Conservation (phyloP, 2,797 vertebrate species). For the Neosilurus mollespiculum region DNA sequence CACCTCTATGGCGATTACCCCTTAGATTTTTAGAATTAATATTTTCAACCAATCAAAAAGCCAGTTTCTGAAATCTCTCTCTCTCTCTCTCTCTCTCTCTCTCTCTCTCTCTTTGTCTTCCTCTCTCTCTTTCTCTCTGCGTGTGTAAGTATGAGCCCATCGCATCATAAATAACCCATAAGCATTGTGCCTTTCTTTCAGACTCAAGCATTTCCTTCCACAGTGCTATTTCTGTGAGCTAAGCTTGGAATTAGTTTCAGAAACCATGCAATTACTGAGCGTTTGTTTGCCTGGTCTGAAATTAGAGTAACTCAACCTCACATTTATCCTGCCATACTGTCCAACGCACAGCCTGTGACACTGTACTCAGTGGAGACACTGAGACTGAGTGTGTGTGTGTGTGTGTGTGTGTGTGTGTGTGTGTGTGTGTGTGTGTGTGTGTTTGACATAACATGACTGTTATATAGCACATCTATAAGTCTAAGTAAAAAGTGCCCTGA, state of each 20-base stretch:
- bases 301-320: slow-evolving; percentile 59
- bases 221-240: slow-evolving; percentile 54
- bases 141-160: slow-evolving; percentile 53
- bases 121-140: background rate
- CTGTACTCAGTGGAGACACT: slow-evolving; percentile 40
- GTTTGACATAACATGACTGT: background rate
- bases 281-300: slow-evolving; percentile 51
- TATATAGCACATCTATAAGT: background rate
- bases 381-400: slow-evolving; percentile 38
- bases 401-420: slow-evolving; percentile 6
- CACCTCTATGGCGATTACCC: too few relatives aligned
- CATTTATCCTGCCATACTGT: slow-evolving; percentile 48
- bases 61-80: background rate
- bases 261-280: slow-evolving; percentile 57
- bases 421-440: slow-evolving; percentile 30
- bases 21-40: background rate
- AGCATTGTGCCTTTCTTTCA: slow-evolving; percentile 58
- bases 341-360: slow-evolving; percentile 30
- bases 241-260: slow-evolving; percentile 50
- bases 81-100: too few relatives aligned
- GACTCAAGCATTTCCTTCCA: slow-evolving; percentile 56
- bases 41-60: background rate
- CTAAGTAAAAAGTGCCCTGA: background rate
- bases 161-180: slow-evolving; percentile 47
- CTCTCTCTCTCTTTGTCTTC: too few relatives aligned